A percentile compares a stretch with the other conserved stretches of the same genome.
Evolutionary conservation across 1,140 invertebrate species (phyloP).

Genomic region (Drosophila ficusphila): DNA sequence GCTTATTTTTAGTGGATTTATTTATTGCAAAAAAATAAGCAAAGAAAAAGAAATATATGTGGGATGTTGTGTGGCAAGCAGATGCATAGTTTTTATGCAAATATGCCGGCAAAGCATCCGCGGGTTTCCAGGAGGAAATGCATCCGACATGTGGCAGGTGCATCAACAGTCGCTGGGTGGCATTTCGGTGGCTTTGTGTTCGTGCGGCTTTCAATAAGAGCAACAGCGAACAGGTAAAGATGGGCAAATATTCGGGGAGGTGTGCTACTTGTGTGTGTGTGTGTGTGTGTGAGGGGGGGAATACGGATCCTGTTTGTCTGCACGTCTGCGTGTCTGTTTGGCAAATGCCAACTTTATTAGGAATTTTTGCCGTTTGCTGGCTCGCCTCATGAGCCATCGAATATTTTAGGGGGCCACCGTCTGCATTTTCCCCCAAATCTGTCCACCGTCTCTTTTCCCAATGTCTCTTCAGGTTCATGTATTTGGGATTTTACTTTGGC

Average conservation of each 20-base stretch:
- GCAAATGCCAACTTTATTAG: conserved; percentile 79
- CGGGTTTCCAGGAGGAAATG: conserved; percentile 37
- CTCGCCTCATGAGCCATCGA: conserved; percentile 22
- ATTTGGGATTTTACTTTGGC: conserved; percentile 37
- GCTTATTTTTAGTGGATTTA: conserved; percentile 60
- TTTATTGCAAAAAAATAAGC: conserved; percentile 36
- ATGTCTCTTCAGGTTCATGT: conserved; percentile 23
- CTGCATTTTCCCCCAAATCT: background rate
- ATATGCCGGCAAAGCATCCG: conserved; percentile 23
- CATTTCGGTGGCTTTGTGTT: conserved; percentile 56
- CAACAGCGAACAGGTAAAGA: conserved; percentile 29
- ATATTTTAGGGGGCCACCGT: conserved; percentile 1
- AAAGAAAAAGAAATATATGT: conserved; percentile 1
- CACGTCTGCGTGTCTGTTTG: conserved; percentile 71
- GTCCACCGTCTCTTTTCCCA: background rate
- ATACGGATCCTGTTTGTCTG: conserved; percentile 55
- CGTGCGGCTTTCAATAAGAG: conserved; percentile 58
- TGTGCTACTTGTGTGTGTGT: too few relatives aligned
- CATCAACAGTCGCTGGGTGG: conserved; percentile 26
- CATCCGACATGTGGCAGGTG: conserved; percentile 10
- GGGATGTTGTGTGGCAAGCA: conserved; percentile 18
- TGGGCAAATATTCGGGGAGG: conserved; percentile 6
- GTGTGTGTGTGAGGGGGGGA: too few relatives aligned
- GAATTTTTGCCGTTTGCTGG: conserved; percentile 55
- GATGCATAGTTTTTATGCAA: conserved; percentile 75